phyloP scores from a whole-genome alignment of 2,888 invertebrate species.

The Diloba caeruleocephala region DNA sequence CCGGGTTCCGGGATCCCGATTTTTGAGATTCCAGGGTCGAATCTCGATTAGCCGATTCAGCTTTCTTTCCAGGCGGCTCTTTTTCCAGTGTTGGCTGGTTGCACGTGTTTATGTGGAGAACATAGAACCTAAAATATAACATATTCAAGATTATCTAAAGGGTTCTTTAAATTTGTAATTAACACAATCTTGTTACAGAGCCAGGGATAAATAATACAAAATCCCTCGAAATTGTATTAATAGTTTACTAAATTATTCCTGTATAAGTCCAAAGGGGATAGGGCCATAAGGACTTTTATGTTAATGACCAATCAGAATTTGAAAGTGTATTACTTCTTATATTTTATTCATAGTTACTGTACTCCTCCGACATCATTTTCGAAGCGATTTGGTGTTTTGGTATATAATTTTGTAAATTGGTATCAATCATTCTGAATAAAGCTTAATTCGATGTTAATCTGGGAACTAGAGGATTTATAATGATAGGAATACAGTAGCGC shows the following conservation, averaged over 20 bases:
- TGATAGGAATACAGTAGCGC: too few relatives aligned
- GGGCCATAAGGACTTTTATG: constrained; percentile 25
- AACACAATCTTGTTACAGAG: too few relatives aligned
- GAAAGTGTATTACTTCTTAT: constrained; percentile 16
- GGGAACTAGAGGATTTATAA: background rate
- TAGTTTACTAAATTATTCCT: constrained; percentile 23
- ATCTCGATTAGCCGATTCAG: too few relatives aligned
- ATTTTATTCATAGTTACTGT: constrained; percentile 38
- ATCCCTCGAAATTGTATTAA: constrained; percentile 15
- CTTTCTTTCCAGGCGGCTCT: too few relatives aligned
- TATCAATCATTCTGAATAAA: constrained; percentile 11
- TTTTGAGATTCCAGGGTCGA: too few relatives aligned
- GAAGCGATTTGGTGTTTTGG: constrained; percentile 10
- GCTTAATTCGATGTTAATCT: constrained; percentile 19
- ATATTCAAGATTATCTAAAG: too few relatives aligned
- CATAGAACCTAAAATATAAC: too few relatives aligned
- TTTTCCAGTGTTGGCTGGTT: too few relatives aligned
- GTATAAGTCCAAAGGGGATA: constrained; percentile 4
- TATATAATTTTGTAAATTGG: constrained; percentile 14
- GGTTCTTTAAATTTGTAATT: too few relatives aligned
- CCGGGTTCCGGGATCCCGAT: too few relatives aligned
- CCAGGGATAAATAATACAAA: too few relatives aligned
- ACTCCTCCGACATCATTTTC: constrained; percentile 20
- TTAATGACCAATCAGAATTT: constrained; percentile 42
- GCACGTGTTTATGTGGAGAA: too few relatives aligned